phyloP scores from a whole-genome alignment of 2,888 invertebrate species.

The Aphodius granarius region DNA sequence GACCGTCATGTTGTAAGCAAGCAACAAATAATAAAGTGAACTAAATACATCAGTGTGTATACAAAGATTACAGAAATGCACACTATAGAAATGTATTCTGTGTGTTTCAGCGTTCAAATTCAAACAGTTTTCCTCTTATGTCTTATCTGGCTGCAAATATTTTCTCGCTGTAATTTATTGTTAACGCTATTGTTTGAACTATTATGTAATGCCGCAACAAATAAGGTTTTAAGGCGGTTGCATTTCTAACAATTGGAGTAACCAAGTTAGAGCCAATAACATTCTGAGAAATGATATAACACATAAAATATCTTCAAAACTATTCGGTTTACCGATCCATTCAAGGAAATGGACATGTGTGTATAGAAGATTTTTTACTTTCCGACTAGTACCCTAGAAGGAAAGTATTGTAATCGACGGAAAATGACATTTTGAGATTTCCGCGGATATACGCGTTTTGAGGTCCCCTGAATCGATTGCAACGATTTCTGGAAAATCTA shows the following conservation, averaged over 20 bases:
- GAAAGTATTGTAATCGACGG: too few species aligned
- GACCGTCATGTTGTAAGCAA: neutral
- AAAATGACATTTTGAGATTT: too few species aligned
- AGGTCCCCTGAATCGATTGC: too few species aligned
- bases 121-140: neutral
- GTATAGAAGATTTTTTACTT: too few species aligned
- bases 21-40: neutral
- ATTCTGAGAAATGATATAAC: neutral
- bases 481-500: too few species aligned
- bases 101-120: neutral
- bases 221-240: neutral
- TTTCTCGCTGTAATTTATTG: neutral
- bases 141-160: neutral
- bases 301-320: too few species aligned
- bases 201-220: neutral
- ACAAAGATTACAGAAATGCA: neutral
- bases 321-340: too few species aligned
- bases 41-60: neutral
- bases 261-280: neutral
- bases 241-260: neutral
- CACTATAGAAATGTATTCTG: neutral
- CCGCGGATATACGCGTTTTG: too few species aligned
- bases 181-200: neutral
- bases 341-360: too few species aligned
- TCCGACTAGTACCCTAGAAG: too few species aligned